Conservation (phyloP, 2,888 invertebrate species). For the Parnassius apollo region DNA sequence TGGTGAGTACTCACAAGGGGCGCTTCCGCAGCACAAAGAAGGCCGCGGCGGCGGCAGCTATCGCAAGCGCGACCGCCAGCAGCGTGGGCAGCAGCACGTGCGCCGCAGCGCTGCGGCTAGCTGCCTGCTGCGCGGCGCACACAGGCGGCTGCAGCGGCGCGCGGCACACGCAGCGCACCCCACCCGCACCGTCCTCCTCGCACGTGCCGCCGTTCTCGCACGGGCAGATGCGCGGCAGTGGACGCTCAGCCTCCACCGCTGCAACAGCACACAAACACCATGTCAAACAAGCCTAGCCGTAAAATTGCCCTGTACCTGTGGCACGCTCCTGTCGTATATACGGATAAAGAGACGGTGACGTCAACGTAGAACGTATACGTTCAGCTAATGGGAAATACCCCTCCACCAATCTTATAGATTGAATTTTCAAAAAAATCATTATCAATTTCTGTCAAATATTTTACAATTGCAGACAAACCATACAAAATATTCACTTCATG, state of each 20-base stretch:
- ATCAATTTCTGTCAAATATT: too few relatives aligned
- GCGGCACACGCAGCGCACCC: constrained; percentile 84
- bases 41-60: constrained; percentile 87
- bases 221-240: constrained; percentile 88
- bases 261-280: constrained; percentile 17
- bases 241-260: constrained; percentile 87
- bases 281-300: not conserved
- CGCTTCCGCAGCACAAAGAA: constrained; percentile 90
- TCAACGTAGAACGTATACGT: too few relatives aligned
- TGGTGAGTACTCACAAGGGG: constrained; percentile 85
- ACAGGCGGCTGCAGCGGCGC: constrained; percentile 84
- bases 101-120: constrained; percentile 81
- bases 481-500: too few relatives aligned
- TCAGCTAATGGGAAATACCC: too few relatives aligned
- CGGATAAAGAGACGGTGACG: too few relatives aligned
- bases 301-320: too few relatives aligned
- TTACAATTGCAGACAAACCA: too few relatives aligned
- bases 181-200: constrained; percentile 74
- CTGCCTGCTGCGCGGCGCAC: constrained; percentile 81
- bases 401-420: too few relatives aligned
- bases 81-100: constrained; percentile 92
- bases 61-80: constrained; percentile 85
- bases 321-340: too few relatives aligned
- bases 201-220: constrained; percentile 72
- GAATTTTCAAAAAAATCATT: too few relatives aligned